A percentile compares a stretch with the other conserved stretches of the same genome.
phyloP scores from a whole-genome alignment of 2,113 vertebrate species.

The Phylloscopus whistleri region DNA sequence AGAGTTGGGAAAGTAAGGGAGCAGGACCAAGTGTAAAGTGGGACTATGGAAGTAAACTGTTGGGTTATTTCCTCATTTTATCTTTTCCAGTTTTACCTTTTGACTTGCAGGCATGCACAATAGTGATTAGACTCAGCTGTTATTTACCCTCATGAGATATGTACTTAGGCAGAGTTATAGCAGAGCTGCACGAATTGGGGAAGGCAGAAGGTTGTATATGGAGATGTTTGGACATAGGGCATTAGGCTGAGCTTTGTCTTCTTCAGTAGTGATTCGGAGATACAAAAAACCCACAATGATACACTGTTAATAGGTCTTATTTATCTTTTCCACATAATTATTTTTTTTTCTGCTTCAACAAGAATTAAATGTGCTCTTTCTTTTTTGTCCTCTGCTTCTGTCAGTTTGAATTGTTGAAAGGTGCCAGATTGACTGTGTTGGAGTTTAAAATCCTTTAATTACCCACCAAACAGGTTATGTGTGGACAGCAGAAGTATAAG shows the following conservation, averaged over 20 bases:
- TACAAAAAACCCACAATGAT: background rate
- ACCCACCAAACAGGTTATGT: slow-evolving; percentile 29
- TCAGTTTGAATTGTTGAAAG: slow-evolving; percentile 19
- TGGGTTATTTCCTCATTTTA: background rate
- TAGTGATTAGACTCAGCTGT: background rate
- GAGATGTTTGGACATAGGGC: background rate
- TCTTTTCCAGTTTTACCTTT: background rate
- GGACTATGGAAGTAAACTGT: background rate
- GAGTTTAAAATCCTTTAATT: slow-evolving; percentile 62
- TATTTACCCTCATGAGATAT: background rate
- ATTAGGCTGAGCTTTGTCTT: background rate
- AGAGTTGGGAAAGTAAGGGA: background rate
- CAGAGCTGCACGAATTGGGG: accelerated
- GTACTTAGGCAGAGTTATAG: background rate
- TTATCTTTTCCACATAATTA: background rate
- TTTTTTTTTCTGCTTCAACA: background rate
- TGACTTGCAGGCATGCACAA: background rate
- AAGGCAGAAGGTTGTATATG: background rate
- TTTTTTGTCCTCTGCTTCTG: slow-evolving; percentile 12
- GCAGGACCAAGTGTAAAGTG: background rate
- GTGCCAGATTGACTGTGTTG: slow-evolving; percentile 41
- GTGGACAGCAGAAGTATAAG: background rate
- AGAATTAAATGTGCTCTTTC: background rate
- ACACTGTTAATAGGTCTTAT: background rate
- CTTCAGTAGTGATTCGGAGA: background rate